phyloP scores from a whole-genome alignment of 2,888 invertebrate genomes.

The Ennomos quercinarius region DNA sequence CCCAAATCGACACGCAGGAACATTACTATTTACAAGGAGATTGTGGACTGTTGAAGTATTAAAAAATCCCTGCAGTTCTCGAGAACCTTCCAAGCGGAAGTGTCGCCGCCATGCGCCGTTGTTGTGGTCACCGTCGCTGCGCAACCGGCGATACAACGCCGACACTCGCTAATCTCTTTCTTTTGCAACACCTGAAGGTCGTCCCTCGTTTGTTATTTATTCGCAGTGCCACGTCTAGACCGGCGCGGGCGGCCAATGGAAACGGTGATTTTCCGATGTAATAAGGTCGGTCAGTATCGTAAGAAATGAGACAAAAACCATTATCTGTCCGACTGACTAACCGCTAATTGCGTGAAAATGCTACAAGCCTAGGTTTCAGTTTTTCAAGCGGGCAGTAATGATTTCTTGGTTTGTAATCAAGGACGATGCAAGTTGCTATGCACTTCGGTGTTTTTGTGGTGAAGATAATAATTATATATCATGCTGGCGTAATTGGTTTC shows the following conservation, averaged over 20 bases:
- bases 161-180: conserved; percentile 32
- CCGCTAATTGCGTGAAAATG: conserved; percentile 65
- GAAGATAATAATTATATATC: conserved; percentile 8
- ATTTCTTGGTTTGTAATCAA: conserved; percentile 43
- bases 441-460: conserved; percentile 13
- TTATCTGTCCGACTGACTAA: conserved; percentile 61
- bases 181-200: conserved; percentile 67
- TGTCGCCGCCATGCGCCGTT: conserved; percentile 27
- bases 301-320: conserved; percentile 72
- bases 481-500: conserved; percentile 12
- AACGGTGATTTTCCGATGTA: conserved; percentile 64
- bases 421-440: conserved; percentile 31
- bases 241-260: conserved; percentile 56
- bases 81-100: conserved; percentile 55
- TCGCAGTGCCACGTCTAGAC: conserved; percentile 60
- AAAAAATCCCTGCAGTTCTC: conserved; percentile 28
- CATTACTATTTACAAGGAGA: conserved; percentile 14
- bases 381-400: conserved; percentile 45
- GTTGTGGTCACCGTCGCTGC: conserved; percentile 35
- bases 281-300: conserved; percentile 66
- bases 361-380: conserved; percentile 53
- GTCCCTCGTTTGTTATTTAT: conserved; percentile 59
- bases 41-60: conserved; percentile 24
- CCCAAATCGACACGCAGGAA: conserved; percentile 7
- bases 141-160: conserved; percentile 34